A percentile compares a stretch with the other conserved stretches of the same genome.
phyloP scores from a whole-genome alignment of 2,113 vertebrate genomes.

The Pogona vitticeps region DNA sequence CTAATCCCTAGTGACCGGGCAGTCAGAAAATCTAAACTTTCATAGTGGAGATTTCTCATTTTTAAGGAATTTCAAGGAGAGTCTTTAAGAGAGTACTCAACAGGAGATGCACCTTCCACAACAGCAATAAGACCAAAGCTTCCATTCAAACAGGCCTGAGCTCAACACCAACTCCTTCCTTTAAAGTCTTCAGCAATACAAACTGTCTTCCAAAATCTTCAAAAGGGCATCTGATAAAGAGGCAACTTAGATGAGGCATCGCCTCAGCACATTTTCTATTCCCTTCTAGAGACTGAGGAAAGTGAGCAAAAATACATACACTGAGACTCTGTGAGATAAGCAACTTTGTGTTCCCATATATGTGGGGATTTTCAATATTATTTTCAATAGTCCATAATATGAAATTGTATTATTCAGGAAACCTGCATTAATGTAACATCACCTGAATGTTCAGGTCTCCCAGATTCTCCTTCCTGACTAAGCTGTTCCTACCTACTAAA shows the following conservation, averaged over 20 bases:
- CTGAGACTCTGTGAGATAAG: not conserved
- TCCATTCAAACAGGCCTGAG: not conserved
- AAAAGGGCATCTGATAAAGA: not conserved
- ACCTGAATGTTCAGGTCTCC: not conserved
- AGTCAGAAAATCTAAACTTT: not conserved
- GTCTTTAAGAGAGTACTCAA: not conserved
- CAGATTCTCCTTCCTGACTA: not conserved
- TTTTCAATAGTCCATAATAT: not conserved
- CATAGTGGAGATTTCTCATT: not conserved
- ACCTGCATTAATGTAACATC: constrained; percentile 7
- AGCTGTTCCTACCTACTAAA: not conserved
- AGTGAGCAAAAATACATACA: not conserved
- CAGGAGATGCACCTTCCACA: not conserved
- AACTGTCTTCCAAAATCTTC: not conserved
- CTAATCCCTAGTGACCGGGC: not conserved
- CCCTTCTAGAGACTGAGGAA: not conserved
- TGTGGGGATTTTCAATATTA: constrained; percentile 1
- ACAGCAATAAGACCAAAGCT: not conserved
- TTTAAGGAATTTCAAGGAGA: not conserved
- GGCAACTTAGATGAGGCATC: not conserved
- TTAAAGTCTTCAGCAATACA: not conserved
- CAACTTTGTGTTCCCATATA: not conserved
- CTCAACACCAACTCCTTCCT: not conserved
- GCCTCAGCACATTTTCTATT: not conserved
- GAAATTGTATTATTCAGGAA: not conserved